Conservation (phyloP, 1,140 invertebrate genomes). For the Conopomorpha cramerella region DNA sequence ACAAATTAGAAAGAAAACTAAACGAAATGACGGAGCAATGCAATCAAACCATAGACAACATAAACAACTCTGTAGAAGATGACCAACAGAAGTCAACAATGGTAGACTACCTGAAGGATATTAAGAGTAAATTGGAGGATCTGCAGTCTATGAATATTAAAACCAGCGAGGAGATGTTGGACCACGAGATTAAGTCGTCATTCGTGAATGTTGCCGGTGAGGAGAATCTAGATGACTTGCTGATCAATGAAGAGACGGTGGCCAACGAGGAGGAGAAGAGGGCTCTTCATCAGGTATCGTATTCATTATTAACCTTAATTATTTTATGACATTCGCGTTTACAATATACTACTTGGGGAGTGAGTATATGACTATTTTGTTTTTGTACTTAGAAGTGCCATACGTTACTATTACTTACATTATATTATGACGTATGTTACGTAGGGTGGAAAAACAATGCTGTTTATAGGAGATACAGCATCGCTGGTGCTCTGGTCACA, state of each 20-base stretch:
- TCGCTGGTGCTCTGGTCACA: no score
- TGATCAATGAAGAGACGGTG: slow-evolving; percentile 54
- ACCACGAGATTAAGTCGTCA: slow-evolving; percentile 56
- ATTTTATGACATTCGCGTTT: no score
- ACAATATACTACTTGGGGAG: no score
- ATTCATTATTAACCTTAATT: no score
- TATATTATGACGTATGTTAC: no score
- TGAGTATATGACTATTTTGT: no score
- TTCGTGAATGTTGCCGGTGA: slow-evolving; percentile 30
- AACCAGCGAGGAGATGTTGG: slow-evolving; percentile 61
- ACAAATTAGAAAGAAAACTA: slow-evolving; percentile 69
- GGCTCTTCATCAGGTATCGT: slow-evolving; percentile 63
- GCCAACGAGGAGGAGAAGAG: slow-evolving; percentile 68
- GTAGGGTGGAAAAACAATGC: no score
- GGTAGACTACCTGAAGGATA: slow-evolving; percentile 60
- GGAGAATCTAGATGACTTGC: slow-evolving; percentile 26
- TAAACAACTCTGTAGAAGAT: slow-evolving; percentile 28
- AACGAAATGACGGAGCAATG: slow-evolving; percentile 66
- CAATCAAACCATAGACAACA: slow-evolving; percentile 59
- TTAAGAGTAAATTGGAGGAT: slow-evolving; percentile 38
- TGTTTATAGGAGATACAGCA: no score
- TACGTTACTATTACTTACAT: no score
- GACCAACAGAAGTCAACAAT: slow-evolving; percentile 28
- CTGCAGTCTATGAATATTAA: slow-evolving; percentile 63
- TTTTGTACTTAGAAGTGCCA: no score